Conservation (phyloP, 2,888 invertebrate genomes). For the Cataglyphis livida region DNA sequence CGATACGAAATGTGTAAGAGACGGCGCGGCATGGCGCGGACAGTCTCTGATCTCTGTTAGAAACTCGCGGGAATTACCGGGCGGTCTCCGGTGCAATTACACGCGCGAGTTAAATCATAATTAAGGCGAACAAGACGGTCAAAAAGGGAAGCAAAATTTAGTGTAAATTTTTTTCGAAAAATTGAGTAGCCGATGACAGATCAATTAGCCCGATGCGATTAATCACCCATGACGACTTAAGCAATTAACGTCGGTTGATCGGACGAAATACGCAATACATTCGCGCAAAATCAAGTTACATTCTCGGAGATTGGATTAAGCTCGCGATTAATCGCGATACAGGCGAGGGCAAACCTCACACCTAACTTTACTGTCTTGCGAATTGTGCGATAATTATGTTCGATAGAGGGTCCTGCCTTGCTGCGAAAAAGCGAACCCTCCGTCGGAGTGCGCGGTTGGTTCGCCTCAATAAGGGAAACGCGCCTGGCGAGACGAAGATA, state of each 20-base stretch:
- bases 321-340: slow-evolving; percentile 16
- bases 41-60: slow-evolving; percentile 36
- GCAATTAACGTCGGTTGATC: not conserved
- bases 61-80: slow-evolving; percentile 12
- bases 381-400: slow-evolving; percentile 55
- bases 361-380: not conserved
- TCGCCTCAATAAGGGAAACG: slow-evolving; percentile 73
- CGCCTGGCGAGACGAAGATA: slow-evolving; percentile 72
- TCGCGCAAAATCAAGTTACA: not conserved
- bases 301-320: slow-evolving; percentile 21
- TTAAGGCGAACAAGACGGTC: not conserved
- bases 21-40: not conserved
- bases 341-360: not conserved
- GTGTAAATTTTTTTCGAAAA: slow-evolving; percentile 25
- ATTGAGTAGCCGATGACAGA: not conserved
- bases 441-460: slow-evolving; percentile 42
- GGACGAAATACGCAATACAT: not conserved
- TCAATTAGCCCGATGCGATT: slow-evolving; percentile 8
- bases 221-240: not conserved
- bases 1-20: slow-evolving; percentile 41
- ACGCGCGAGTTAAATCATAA: slow-evolving; percentile 39
- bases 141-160: not conserved
- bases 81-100: slow-evolving; percentile 32
- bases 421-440: slow-evolving; percentile 18
- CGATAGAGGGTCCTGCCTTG: slow-evolving; percentile 18